These are phyloP conservation scores for Orchestes rusci DNA, from an alignment of 2,888 invertebrate species.

Conservation along the genomic window DNA sequence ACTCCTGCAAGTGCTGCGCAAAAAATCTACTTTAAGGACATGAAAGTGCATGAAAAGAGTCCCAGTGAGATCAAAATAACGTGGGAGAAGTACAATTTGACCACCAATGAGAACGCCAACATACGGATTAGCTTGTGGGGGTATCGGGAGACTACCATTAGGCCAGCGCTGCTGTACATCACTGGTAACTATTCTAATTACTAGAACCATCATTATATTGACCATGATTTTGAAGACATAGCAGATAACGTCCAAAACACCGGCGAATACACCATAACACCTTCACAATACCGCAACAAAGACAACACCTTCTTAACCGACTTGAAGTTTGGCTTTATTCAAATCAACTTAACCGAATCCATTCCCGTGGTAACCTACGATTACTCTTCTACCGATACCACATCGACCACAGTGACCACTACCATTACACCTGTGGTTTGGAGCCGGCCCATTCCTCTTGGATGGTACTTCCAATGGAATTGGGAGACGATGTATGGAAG, in stretches of 20 bases:
- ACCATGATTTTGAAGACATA: conserved; percentile 43
- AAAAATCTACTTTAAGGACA: conserved; percentile 73
- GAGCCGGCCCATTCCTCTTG: conserved; percentile 87
- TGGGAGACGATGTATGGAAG: conserved; percentile 76
- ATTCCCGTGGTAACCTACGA: conserved; percentile 42
- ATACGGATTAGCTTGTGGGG: conserved; percentile 84
- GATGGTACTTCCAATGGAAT: conserved; percentile 86
- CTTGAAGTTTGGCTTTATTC: conserved; percentile 79
- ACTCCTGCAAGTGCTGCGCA: conserved; percentile 83
- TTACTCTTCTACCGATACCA: conserved; percentile 7
- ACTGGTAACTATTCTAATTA: conserved; percentile 39
- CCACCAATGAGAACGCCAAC: conserved; percentile 66
- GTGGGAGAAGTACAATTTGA: conserved; percentile 83
- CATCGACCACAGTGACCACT: conserved; percentile 16
- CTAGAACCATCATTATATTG: not conserved
- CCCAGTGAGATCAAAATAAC: conserved; percentile 70
- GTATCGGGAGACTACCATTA: conserved; percentile 75
- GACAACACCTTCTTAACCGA: conserved; percentile 64
- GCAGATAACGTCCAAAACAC: conserved; percentile 47
- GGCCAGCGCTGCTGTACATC: conserved; percentile 75
- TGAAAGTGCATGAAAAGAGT: conserved; percentile 62
- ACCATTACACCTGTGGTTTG: conserved; percentile 57
- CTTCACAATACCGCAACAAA: conserved; percentile 62
- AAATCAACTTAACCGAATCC: conserved; percentile 79
- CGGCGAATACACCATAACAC: conserved; percentile 66